Conservation (phyloP, 1,140 invertebrate species). For the Idris sp. region DNA sequence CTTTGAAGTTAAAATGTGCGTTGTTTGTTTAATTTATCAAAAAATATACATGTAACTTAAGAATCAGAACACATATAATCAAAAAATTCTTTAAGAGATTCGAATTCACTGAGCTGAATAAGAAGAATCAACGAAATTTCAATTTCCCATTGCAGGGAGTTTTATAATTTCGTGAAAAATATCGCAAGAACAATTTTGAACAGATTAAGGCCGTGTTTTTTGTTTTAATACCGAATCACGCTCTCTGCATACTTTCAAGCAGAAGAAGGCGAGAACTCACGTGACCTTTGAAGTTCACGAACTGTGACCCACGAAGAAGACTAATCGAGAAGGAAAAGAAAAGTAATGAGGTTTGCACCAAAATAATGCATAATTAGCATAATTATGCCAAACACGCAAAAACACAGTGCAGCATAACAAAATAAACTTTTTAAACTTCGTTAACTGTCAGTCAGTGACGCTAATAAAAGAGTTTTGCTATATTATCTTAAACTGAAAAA, state of each 20-base stretch:
- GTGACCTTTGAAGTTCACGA: constrained; percentile 62
- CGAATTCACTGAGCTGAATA: too few relatives aligned
- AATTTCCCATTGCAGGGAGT: constrained; percentile 16
- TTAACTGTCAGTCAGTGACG: not conserved
- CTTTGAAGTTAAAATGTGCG: not conserved
- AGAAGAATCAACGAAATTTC: constrained; percentile 14
- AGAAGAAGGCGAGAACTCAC: constrained; percentile 56
- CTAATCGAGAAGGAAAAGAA: constrained; percentile 56
- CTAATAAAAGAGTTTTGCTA: too few relatives aligned
- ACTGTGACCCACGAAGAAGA: constrained; percentile 55
- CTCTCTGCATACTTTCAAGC: constrained; percentile 44
- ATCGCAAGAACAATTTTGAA: constrained; percentile 36
- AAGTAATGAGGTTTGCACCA: constrained; percentile 47
- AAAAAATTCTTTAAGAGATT: constrained; percentile 11
- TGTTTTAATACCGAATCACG: constrained; percentile 43
- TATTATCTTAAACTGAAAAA: too few relatives aligned
- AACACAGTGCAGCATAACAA: constrained; percentile 4
- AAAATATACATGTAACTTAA: too few relatives aligned
- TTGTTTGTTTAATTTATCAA: too few relatives aligned
- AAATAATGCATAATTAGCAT: constrained; percentile 51
- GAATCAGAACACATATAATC: constrained; percentile 1
- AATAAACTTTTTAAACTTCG: constrained; percentile 8
- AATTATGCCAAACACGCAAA: constrained; percentile 48
- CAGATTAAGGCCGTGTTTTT: constrained; percentile 43
- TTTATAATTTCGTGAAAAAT: constrained; percentile 32